Conservation (phyloP, 2,797 vertebrate species). For the Parotocinclus haroldoi region DNA sequence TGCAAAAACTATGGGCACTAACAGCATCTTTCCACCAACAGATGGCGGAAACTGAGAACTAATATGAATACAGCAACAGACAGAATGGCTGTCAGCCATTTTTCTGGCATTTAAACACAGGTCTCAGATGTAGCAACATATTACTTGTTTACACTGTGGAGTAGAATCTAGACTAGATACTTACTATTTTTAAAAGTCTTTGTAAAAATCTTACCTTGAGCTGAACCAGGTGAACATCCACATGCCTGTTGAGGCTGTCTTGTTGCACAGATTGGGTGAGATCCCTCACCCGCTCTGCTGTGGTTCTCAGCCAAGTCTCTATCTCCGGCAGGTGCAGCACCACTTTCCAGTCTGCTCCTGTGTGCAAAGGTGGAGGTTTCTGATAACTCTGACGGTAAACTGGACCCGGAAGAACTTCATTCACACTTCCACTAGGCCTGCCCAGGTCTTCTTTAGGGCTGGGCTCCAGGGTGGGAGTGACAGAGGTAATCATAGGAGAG, state of each 20-base stretch:
- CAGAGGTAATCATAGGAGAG: conserved; percentile 85
- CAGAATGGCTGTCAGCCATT: too few species aligned
- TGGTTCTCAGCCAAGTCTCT: conserved; percentile 91
- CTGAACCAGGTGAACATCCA: conserved; percentile 93
- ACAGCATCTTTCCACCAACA: too few species aligned
- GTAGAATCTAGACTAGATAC: too few species aligned
- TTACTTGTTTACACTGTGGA: too few species aligned
- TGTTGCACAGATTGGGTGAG: conserved; percentile 91
- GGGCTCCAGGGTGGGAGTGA: conserved; percentile 78
- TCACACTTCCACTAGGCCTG: conserved; percentile 7
- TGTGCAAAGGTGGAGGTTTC: conserved; percentile 90
- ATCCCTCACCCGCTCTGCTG: conserved; percentile 84
- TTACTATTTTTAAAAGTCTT: too few species aligned
- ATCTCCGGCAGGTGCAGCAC: conserved; percentile 95
- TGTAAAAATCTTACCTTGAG: conserved; percentile 79
- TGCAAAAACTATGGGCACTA: too few species aligned
- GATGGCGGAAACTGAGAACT: too few species aligned
- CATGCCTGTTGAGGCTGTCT: conserved; percentile 83
- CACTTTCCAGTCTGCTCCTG: conserved; percentile 95
- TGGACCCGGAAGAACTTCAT: conserved; percentile 19
- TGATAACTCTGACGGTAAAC: conserved; percentile 76
- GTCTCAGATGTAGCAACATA: too few species aligned
- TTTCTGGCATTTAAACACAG: too few species aligned
- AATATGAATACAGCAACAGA: too few species aligned
- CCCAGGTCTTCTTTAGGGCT: conserved; percentile 50